Evolutionary conservation across 2,888 invertebrate species (phyloP).

Genomic region (Merodon equestris): DNA sequence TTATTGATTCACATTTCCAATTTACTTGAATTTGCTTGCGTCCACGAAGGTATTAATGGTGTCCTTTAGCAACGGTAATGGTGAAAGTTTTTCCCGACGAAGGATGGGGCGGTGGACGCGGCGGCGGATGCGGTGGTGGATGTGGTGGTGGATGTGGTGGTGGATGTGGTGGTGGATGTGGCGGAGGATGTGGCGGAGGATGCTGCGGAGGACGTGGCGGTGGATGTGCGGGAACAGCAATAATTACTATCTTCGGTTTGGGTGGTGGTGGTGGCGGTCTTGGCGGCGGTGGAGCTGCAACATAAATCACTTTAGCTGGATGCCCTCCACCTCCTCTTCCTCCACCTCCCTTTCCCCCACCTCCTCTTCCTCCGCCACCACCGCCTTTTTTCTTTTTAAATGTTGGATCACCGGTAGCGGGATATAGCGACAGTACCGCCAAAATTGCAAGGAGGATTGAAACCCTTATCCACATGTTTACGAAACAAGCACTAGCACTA

Average conservation of each 20-base stretch:
- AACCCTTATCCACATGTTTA: conserved; percentile 31
- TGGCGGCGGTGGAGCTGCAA: conserved; percentile 9
- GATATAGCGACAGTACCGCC: neutral
- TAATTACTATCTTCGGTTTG: conserved; percentile 8
- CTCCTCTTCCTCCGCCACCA: conserved; percentile 23
- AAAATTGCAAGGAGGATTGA: neutral
- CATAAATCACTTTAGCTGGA: conserved; percentile 13
- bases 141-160: conserved; percentile 15
- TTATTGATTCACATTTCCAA: too few relatives aligned
- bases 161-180: neutral
- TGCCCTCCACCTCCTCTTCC: conserved; percentile 16
- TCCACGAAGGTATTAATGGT: too few relatives aligned
- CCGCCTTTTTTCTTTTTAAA: conserved; percentile 33
- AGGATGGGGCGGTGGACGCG: neutral
- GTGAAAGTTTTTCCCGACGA: conserved; percentile 3
- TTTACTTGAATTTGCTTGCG: too few relatives aligned
- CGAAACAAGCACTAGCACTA: neutral
- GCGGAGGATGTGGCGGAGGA: neutral
- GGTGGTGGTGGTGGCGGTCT: conserved; percentile 2
- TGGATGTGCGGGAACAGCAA: conserved; percentile 8
- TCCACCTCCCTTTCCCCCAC: conserved; percentile 22
- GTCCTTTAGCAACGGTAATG: neutral
- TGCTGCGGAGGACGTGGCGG: neutral
- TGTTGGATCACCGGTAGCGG: neutral
- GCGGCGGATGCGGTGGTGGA: conserved; percentile 5